Evolutionary conservation across 2,888 invertebrate species (phyloP), one percentile per base, ranked within the genome.

Genomic region (Perizoma flavofasciatum): DNA sequence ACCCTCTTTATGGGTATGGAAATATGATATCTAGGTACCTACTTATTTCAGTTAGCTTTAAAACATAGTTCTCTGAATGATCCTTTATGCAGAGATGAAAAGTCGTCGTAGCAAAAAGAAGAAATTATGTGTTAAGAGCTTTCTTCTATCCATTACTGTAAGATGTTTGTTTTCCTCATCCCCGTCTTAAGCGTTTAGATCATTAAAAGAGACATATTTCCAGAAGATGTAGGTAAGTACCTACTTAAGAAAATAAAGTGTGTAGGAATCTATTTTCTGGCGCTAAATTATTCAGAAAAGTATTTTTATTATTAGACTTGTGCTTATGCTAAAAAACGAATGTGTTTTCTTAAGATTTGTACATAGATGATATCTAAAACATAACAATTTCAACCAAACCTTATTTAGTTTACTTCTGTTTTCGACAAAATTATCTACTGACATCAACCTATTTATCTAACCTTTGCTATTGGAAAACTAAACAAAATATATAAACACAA

Each of bases 401-500:
- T 2, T 2, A 22, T 22, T 22, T 22, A 22, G 22, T 22, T 22
- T 22, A 22, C n/a, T 35, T 37, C 34, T 40, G 33, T 43, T n/a
- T 22, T 46, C 32, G n/a, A 37, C 5, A 46, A 45, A 35, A 22
- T 45, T 39, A 8, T 9, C 7, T 8, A 39, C 7, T 7, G 5
- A 39, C 7, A 39, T 7, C 39, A 39, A 39, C 10, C n/a, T 44
- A 37, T 46, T 56, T 48, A 57, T 40, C 11, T 40, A 40, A 22
- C 34, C 46, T 50, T 46, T 39, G 34, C 22, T 9, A 10, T 35
- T 50, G 33, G 39, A 53, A 57, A 55, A 50, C 50, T 10, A 55
- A 59, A 56, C 44, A 70, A 69, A 73, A 71, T 68, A 73, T 70
- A 73, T 76, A 75, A 79, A 83, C 77, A 82, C 73, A 82, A 82